Conservation (phyloP, 1,140 invertebrate genomes). For the Forficula auricularia region DNA sequence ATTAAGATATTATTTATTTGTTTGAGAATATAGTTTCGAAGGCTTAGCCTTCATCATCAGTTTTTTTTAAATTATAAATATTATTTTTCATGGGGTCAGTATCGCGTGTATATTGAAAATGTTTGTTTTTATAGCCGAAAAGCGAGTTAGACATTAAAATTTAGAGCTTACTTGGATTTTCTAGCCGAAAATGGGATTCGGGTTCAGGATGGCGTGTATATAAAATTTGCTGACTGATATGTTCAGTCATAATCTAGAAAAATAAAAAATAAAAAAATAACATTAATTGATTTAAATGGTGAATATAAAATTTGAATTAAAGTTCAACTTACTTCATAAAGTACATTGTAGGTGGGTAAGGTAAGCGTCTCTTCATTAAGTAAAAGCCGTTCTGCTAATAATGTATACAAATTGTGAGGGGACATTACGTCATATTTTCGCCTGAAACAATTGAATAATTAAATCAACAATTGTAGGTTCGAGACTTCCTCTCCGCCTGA, state of each 20-base stretch:
- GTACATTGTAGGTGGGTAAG: slow-evolving; percentile 89
- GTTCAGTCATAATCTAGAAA: slow-evolving; percentile 77
- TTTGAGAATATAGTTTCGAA: too few relatives aligned
- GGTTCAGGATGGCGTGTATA: slow-evolving; percentile 83
- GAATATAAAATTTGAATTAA: too few relatives aligned
- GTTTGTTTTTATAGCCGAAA: slow-evolving; percentile 1
- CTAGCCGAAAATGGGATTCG: slow-evolving; percentile 81
- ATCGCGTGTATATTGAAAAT: too few relatives aligned
- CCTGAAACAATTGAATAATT: slow-evolving; percentile 32
- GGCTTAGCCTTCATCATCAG: too few relatives aligned
- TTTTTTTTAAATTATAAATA: too few relatives aligned
- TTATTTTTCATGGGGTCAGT: too few relatives aligned
- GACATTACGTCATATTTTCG: slow-evolving; percentile 97
- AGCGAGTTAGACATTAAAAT: too few relatives aligned
- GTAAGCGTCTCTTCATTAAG: slow-evolving; percentile 76
- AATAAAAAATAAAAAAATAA: slow-evolving; percentile 6
- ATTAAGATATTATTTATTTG: too few relatives aligned
- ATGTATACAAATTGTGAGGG: slow-evolving; percentile 91
- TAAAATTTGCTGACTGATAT: slow-evolving; percentile 85
- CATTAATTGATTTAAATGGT: too few relatives aligned
- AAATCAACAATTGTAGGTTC: too few relatives aligned
- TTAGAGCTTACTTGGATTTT: slow-evolving; percentile 86
- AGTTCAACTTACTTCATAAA: slow-evolving; percentile 70
- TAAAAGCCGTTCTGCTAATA: slow-evolving; percentile 81
- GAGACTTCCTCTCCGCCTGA: too few relatives aligned